A percentile compares a stretch with the other conserved stretches of the same genome.
Evolutionary conservation across 2,888 invertebrate species (phyloP).

Genomic region (Sthenelais limicola): DNA sequence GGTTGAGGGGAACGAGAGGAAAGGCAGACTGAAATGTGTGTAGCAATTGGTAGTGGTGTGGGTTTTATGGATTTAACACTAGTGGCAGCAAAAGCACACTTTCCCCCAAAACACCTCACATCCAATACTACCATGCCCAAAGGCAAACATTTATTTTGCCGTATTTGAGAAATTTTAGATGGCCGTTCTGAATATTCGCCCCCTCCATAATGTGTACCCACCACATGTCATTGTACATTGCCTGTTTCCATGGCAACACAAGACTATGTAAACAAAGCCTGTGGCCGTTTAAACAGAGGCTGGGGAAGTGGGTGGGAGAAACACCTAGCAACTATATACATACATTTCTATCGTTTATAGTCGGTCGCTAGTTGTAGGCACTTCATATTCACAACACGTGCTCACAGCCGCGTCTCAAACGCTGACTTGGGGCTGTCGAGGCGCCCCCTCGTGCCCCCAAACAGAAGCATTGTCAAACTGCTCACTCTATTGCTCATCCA

Average conservation of each 20-base stretch:
- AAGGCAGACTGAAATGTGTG: neutral
- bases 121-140: neutral
- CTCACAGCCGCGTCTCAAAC: no score
- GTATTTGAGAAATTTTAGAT: conserved; percentile 37
- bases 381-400: conserved; percentile 29
- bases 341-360: conserved; percentile 18
- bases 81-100: no score
- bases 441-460: no score
- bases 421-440: no score
- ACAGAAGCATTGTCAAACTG: no score
- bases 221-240: conserved; percentile 39
- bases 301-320: conserved; percentile 3
- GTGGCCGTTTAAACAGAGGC: conserved; percentile 19
- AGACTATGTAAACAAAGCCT: conserved; percentile 26
- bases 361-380: conserved; percentile 13
- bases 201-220: conserved; percentile 26
- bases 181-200: neutral
- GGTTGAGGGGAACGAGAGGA: neutral
- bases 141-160: conserved; percentile 25
- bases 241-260: conserved; percentile 29
- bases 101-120: no score
- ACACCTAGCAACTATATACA: conserved; percentile 13
- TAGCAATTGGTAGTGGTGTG: neutral
- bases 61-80: neutral
- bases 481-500: no score